These are phyloP conservation scores for Notocelia uddmanniana DNA, from an alignment of 2,888 invertebrate species.

Conservation along the genomic window DNA sequence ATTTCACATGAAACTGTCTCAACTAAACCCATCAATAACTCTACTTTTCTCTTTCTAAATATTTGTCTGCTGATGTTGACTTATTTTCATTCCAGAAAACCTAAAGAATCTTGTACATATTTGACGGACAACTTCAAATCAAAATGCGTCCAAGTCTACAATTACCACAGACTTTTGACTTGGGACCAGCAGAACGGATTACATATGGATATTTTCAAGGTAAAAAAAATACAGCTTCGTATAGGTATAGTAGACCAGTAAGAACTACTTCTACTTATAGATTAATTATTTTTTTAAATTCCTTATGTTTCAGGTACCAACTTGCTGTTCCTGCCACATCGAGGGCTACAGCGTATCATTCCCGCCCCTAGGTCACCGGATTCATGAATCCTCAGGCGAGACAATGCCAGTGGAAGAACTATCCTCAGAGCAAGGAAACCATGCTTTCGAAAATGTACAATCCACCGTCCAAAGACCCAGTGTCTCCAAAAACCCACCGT, in stretches of 20 bases:
- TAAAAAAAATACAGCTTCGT: too few relatives aligned
- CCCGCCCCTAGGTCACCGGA: slow-evolving; percentile 86
- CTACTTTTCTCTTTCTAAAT: neutral
- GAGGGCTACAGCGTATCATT: slow-evolving; percentile 90
- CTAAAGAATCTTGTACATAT: slow-evolving; percentile 91
- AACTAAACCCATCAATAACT: neutral
- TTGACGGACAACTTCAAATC: slow-evolving; percentile 92
- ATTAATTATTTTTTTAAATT: too few relatives aligned
- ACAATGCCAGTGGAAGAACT: slow-evolving; percentile 86
- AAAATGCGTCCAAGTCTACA: slow-evolving; percentile 93
- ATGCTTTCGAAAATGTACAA: slow-evolving; percentile 80
- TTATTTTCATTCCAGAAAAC: slow-evolving; percentile 84
- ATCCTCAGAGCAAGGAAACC: slow-evolving; percentile 77
- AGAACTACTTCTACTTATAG: too few relatives aligned
- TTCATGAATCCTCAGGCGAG: slow-evolving; percentile 82
- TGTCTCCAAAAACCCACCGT: slow-evolving; percentile 68
- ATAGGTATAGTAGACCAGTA: too few relatives aligned
- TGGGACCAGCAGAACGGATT: slow-evolving; percentile 93
- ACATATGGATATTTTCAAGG: slow-evolving; percentile 94
- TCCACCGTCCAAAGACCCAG: slow-evolving; percentile 71
- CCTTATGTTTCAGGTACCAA: slow-evolving; percentile 87
- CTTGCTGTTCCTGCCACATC: slow-evolving; percentile 93
- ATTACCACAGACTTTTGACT: slow-evolving; percentile 92
- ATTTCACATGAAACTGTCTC: neutral
- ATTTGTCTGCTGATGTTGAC: neutral